A percentile compares a stretch with the other conserved stretches of the same genome.
phyloP scores from a whole-genome alignment of 2,888 invertebrate species.

The Brachypterus glaber region DNA sequence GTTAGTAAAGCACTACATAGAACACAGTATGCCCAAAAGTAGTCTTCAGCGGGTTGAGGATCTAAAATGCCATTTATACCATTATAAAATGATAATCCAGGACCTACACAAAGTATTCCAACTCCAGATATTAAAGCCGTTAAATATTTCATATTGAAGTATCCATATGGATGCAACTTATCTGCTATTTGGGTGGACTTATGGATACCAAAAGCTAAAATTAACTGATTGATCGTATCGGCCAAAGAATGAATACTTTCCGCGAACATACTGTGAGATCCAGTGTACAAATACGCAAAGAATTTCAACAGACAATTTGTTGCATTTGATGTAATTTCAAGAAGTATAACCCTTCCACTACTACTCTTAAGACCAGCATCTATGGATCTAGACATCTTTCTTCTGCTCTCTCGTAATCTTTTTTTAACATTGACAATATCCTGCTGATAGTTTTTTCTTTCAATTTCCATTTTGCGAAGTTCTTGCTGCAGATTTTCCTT shows the following conservation, averaged over 20 bases:
- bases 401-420: constrained; percentile 69
- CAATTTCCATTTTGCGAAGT: constrained; percentile 65
- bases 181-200: constrained; percentile 84
- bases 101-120: constrained; percentile 95
- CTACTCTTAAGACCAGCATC: constrained; percentile 61
- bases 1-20: constrained; percentile 80
- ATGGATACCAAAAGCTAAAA: constrained; percentile 89
- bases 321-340: constrained; percentile 83
- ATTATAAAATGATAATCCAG: constrained; percentile 91
- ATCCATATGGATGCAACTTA: constrained; percentile 87
- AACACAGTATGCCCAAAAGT: constrained; percentile 86
- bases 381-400: constrained; percentile 63
- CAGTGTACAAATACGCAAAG: constrained; percentile 86
- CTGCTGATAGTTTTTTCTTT: constrained; percentile 75
- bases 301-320: constrained; percentile 83
- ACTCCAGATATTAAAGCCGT: constrained; percentile 96
- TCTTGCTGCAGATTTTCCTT: constrained; percentile 72
- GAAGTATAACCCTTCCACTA: constrained; percentile 85
- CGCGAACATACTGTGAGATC: constrained; percentile 95
- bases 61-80: constrained; percentile 82
- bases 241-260: constrained; percentile 94
- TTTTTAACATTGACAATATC: constrained; percentile 84
- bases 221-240: constrained; percentile 91
- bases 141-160: constrained; percentile 93
- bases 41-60: constrained; percentile 73